Evolutionary conservation across 2,888 invertebrate species (phyloP), one percentile per base, ranked within the genome.

Genomic region (Masnerella sp.): DNA sequence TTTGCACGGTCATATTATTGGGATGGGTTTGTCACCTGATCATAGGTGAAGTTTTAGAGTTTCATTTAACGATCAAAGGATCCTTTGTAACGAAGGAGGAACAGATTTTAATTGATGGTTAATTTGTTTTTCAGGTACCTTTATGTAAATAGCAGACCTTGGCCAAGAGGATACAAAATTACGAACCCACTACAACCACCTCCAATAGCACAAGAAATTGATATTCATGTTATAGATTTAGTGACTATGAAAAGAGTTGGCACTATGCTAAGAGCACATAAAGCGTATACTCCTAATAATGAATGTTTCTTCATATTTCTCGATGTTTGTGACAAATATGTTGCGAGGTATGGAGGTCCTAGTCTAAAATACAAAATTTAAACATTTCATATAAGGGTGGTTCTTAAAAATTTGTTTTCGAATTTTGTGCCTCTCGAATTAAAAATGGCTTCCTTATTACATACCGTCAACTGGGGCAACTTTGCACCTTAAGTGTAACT

Each of bases 221-320:
- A 95, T 82, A 93, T 96, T 77, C 95, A 95, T 81, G 95, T 95
- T 0, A 95, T 95, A 78, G 95, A 96, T 88, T 88, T 96, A 76
- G 90, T 91, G 65, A 94, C 92, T 0, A 88, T 95, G 69, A 91
- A 92, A 82, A 91, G 91, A 84, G 93, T 95, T 2, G 95, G 95
- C 2, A 93, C 91, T 62, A 94, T 95, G 92, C 85, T 94, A 20
- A 89, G 93, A 67, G 91, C 94, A 0, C 95, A 95, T 85, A 93
- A 93, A 84, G 95, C 94, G 0, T 96, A 93, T 84, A 95, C 95
- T 1, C 92, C 94, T 0, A 94, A 94, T 82, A 93, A 94, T 61
- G 94, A 95, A 82, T 95, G 95, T 80, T 95, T 95, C 85, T 95
- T 95, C 82, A 95, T 95, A 81, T 96, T 95, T 86, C 88, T 95